Evolutionary conservation across 2,888 invertebrate species (phyloP).

Genomic region (Leptogaster cylindrica): DNA sequence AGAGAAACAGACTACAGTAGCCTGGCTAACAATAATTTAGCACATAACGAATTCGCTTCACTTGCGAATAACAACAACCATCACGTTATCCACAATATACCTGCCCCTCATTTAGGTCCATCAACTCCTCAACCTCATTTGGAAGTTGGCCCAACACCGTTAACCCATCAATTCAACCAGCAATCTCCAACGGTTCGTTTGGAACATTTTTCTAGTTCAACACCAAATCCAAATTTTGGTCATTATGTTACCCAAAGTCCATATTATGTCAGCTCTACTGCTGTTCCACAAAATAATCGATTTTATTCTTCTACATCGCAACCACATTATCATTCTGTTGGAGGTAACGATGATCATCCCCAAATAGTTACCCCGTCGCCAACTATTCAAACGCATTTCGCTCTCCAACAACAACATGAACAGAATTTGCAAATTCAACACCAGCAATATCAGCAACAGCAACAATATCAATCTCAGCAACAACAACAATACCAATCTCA

Average conservation of each 20-base stretch:
- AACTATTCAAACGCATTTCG: constrained; percentile 42
- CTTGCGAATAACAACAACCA: constrained; percentile 50
- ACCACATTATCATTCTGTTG: constrained; percentile 54
- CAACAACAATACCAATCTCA: neutral
- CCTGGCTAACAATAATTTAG: constrained; percentile 42
- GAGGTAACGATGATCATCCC: constrained; percentile 58
- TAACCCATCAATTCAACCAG: constrained; percentile 39
- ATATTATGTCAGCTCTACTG: neutral
- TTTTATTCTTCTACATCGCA: constrained; percentile 50
- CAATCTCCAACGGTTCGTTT: constrained; percentile 48
- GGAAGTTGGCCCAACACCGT: constrained; percentile 43
- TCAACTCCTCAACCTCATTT: constrained; percentile 43
- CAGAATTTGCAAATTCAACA: neutral
- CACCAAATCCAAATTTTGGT: constrained; percentile 25
- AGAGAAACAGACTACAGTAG: constrained; percentile 21
- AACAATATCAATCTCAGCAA: neutral
- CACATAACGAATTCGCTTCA: constrained; percentile 46
- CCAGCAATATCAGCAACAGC: neutral
- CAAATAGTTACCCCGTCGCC: constrained; percentile 60
- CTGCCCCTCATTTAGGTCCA: constrained; percentile 58
- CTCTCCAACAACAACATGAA: neutral
- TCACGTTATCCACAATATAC: constrained; percentile 60
- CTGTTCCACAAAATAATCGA: constrained; percentile 11
- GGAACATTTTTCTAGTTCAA: constrained; percentile 37
- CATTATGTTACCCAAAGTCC: constrained; percentile 23